Evolutionary conservation across 2,797 vertebrate species (phyloP).

Genomic region (Pipistrellus pygmaeus): DNA sequence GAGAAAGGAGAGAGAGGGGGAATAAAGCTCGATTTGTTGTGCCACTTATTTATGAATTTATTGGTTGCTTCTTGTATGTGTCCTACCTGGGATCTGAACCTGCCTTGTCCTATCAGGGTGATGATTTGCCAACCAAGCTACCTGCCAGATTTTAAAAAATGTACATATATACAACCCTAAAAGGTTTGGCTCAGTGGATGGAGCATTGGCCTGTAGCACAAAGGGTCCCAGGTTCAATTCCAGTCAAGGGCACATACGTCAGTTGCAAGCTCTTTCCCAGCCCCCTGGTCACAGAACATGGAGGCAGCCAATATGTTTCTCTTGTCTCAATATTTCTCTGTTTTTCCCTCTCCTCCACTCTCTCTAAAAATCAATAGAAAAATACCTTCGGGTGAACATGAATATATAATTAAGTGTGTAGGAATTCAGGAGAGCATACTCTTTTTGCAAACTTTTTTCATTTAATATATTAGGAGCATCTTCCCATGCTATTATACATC

Average conservation of each 20-base stretch:
- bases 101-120: not conserved
- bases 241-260: too few relatives aligned
- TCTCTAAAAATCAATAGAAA: too few relatives aligned
- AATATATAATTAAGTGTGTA: not conserved
- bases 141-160: not conserved
- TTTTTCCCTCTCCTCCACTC: too few relatives aligned
- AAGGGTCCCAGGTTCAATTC: too few relatives aligned
- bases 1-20: not conserved
- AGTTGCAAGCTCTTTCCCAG: too few relatives aligned
- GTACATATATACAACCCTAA: not conserved
- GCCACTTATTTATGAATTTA: not conserved
- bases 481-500: not conserved
- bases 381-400: too few relatives aligned
- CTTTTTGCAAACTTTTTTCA: not conserved
- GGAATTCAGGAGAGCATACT: not conserved
- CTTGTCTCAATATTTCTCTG: too few relatives aligned
- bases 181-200: too few relatives aligned
- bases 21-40: not conserved
- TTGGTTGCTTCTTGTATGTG: not conserved
- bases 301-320: too few relatives aligned
- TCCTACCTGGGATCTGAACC: not conserved
- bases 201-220: too few relatives aligned
- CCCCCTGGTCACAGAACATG: too few relatives aligned
- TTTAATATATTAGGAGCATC: not conserved
- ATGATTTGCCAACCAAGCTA: not conserved